Evolutionary conservation across 1,140 invertebrate species (phyloP), one percentile per base, ranked within the genome.

Genomic region (Anadara kagoshimensis): DNA sequence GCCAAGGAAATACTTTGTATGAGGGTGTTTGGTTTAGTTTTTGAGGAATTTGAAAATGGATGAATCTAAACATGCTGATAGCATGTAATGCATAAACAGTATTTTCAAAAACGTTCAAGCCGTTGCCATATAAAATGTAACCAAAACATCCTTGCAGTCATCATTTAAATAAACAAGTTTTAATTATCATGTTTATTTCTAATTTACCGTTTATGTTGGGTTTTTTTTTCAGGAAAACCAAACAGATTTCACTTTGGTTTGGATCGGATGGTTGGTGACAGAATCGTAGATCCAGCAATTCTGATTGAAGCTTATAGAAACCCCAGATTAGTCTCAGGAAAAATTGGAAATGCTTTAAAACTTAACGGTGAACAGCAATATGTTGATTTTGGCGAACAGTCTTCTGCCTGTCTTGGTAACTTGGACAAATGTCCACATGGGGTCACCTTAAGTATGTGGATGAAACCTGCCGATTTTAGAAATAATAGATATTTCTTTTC

Each of bases 381-480:
- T 29, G 73, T 81, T 5, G 80, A 86, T 44, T 76, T 88, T 24
- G 85, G 85, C 20, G 80, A 83, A 47, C 78, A 83, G 24, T 69
- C 54, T 12, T 24, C 67, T 16, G 69, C 54, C 7, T 89, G 87
- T 73, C 75, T 87, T 51, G 87, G 86, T 36, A 87, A 89, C 66
- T 74, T 89, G 8, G 83, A 86, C 54, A 71, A 75, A 20, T 89
- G 87, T 74, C 75, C 67, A 12, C 80, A 87, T 65, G 87, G 87
- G 1, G 65, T 81, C 11, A 57, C 82, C 0, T 29, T 86, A 10
- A 59, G 84, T 12, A 73, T 87, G 49, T 87, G 84, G 84, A 73
- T 89, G 20, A 80, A 66, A 63, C 84, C 81, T 12, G 75, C 78
- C 11, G 73, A 75, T 43, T 69, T 83, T 49, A 45, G 61, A 24